Percentiles rank a stretch among this genome's conserved stretches.
Evolutionary conservation across 2,888 invertebrate genomes (phyloP).

Genomic region (Lamellibrachia columna): DNA sequence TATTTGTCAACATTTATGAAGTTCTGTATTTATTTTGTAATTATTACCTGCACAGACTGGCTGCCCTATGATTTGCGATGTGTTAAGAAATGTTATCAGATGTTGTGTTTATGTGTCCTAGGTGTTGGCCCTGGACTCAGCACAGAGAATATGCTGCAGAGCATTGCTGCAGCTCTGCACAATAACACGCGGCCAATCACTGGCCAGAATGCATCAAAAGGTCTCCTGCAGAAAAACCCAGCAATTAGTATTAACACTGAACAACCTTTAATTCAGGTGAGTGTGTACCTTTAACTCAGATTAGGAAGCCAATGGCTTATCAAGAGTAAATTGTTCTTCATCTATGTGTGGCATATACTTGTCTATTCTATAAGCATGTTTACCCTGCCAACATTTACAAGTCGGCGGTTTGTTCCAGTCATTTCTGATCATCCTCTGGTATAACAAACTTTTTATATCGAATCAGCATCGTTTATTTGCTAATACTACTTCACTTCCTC

Average conservation of each 20-base stretch:
- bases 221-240: slow-evolving; percentile 87
- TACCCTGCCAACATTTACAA: too few relatives aligned
- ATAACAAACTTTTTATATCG: too few relatives aligned
- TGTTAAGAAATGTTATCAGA: background rate
- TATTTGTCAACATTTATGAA: background rate
- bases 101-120: slow-evolving; percentile 38
- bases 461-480: too few relatives aligned
- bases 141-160: slow-evolving; percentile 72
- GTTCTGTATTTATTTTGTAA: background rate
- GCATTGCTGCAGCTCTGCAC: slow-evolving; percentile 94
- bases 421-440: too few relatives aligned
- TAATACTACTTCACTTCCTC: too few relatives aligned
- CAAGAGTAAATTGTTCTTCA: too few relatives aligned
- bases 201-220: slow-evolving; percentile 76
- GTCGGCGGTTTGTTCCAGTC: too few relatives aligned
- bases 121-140: slow-evolving; percentile 64
- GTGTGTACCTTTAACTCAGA: slow-evolving; percentile 22
- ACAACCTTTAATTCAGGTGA: slow-evolving; percentile 89
- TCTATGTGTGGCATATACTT: too few relatives aligned
- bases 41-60: background rate
- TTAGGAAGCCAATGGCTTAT: too few relatives aligned
- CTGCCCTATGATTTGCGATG: background rate
- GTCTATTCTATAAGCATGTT: too few relatives aligned
- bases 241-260: slow-evolving; percentile 94
- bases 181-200: slow-evolving; percentile 82